These are phyloP conservation scores for Eulemur rufifrons DNA, from an alignment of 2,113 vertebrate genomes.

Conservation along the genomic window DNA sequence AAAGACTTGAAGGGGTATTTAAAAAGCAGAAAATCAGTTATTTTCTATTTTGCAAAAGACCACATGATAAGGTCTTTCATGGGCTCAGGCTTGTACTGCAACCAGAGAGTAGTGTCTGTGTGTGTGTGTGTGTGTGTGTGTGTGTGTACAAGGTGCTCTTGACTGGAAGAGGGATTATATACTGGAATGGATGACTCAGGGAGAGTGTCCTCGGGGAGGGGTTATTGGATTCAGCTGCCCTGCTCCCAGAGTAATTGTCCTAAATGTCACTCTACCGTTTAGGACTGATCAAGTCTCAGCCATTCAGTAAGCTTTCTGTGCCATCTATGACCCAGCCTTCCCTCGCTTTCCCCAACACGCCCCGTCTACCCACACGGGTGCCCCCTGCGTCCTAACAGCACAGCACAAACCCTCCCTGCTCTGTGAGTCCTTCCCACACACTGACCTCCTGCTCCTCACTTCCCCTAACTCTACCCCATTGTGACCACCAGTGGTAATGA, in stretches of 20 bases:
- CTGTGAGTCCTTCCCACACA: background rate
- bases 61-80: background rate
- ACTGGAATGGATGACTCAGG: background rate
- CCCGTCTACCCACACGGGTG: background rate
- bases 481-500: background rate
- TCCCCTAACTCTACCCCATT: background rate
- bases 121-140: background rate
- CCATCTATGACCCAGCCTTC: background rate
- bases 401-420: background rate
- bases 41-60: constrained; percentile 1
- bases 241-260: background rate
- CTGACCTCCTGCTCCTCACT: background rate
- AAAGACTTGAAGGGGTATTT: background rate
- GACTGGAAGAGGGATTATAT: background rate
- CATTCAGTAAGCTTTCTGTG: background rate
- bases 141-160: background rate
- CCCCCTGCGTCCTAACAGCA: background rate
- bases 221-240: background rate
- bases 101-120: background rate
- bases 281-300: background rate
- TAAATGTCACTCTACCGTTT: background rate
- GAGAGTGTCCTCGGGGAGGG: background rate
- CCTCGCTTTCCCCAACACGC: background rate
- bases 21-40: background rate
- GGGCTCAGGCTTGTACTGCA: background rate